Percentiles rank a stretch among this genome's conserved stretches.
These are phyloP conservation scores for Cryptomyrus ogoouensis DNA, from an alignment of 2,113 vertebrate species.

Conservation along the genomic window DNA sequence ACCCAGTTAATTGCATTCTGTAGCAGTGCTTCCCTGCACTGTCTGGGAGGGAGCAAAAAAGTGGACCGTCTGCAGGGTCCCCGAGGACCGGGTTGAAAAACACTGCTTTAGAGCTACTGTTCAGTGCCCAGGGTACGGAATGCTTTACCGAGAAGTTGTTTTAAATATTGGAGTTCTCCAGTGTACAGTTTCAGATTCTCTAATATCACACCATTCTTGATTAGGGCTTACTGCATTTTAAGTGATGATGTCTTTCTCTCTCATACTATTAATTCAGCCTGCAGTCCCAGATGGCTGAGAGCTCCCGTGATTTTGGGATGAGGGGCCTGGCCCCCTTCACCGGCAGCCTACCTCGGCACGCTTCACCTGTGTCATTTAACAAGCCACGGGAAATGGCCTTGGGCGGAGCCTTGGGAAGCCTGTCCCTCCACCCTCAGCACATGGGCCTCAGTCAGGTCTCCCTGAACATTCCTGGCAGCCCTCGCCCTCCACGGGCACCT, in stretches of 20 bases:
- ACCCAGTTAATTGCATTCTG: background rate
- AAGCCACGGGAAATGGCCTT: slow-evolving; percentile 35
- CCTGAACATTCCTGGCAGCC: slow-evolving; percentile 32
- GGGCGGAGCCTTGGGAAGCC: background rate
- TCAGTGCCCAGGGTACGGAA: background rate
- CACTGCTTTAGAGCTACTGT: background rate
- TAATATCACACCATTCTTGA: background rate
- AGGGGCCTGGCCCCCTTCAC: slow-evolving; percentile 25
- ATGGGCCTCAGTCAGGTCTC: slow-evolving; percentile 38
- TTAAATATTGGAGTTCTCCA: background rate
- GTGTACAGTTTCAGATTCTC: too few relatives aligned
- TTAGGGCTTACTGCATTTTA: background rate
- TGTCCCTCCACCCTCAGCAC: slow-evolving; percentile 26
- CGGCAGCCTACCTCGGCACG: slow-evolving; percentile 54
- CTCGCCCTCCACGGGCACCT: slow-evolving; percentile 23
- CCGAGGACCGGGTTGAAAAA: background rate
- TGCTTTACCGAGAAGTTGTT: background rate
- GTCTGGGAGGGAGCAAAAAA: background rate
- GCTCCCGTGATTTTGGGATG: slow-evolving; percentile 15
- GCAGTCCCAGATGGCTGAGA: slow-evolving; percentile 54
- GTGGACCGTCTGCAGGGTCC: background rate
- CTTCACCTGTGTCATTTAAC: slow-evolving; percentile 29
- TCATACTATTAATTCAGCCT: slow-evolving; percentile 41
- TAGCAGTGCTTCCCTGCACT: background rate
- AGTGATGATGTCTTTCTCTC: background rate